phyloP scores from a whole-genome alignment of 2,888 invertebrate species.

The Rotaria macrura region DNA sequence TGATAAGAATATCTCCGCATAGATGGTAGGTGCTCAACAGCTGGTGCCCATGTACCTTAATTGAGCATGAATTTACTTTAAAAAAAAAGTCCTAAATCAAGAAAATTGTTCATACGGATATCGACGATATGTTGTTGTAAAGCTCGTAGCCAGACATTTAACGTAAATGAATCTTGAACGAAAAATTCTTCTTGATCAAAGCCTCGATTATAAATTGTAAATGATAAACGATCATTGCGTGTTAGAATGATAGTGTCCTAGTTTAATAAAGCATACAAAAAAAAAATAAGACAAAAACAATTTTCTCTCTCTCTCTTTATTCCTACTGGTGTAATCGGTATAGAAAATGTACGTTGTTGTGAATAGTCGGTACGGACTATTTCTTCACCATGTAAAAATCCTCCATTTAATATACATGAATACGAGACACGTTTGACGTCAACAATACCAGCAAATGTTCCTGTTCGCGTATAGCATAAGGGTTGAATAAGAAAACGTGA shows the following conservation, averaged over 20 bases:
- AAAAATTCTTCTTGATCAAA: neutral
- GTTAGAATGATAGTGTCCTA: neutral
- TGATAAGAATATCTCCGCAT: neutral
- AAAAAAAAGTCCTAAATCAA: neutral
- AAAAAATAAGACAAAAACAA: too few relatives aligned
- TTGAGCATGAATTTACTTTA: neutral
- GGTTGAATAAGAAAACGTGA: conserved; percentile 8
- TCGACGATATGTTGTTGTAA: conserved; percentile 5
- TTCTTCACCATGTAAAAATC: neutral
- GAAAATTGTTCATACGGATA: neutral
- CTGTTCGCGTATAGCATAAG: neutral
- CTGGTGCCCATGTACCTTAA: neutral
- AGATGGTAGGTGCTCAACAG: neutral
- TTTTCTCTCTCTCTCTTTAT: neutral
- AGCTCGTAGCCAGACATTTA: conserved; percentile 2
- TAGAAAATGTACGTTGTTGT: neutral
- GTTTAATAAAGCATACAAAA: neutral
- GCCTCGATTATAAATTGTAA: neutral
- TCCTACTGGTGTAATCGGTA: neutral
- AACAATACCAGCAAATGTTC: neutral
- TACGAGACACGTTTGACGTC: neutral
- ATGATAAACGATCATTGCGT: neutral
- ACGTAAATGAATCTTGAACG: neutral
- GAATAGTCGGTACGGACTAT: neutral
- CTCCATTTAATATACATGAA: neutral